Evolutionary conservation across 2,888 invertebrate genomes (phyloP).

Genomic region (Sabellastarte sp.): DNA sequence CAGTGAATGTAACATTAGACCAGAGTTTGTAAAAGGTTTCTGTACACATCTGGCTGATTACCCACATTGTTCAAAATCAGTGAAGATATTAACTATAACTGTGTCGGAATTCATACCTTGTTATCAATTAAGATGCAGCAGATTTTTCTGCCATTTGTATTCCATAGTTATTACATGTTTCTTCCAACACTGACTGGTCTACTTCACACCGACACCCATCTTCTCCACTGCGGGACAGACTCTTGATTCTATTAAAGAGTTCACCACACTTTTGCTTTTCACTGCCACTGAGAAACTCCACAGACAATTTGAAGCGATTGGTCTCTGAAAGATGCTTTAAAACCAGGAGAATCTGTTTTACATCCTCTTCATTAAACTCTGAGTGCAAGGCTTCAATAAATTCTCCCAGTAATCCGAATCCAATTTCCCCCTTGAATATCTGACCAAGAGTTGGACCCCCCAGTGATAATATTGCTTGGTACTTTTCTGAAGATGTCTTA

Average conservation of each 20-base stretch:
- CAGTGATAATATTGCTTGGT: not conserved
- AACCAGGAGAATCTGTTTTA: not conserved
- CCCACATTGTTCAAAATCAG: too few species aligned
- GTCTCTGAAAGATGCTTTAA: not conserved
- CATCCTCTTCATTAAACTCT: not conserved
- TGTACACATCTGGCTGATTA: too few species aligned
- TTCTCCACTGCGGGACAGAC: too few species aligned
- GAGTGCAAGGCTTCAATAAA: not conserved
- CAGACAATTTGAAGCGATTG: not conserved
- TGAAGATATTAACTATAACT: too few species aligned
- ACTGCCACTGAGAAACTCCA: not conserved
- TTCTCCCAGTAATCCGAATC: not conserved
- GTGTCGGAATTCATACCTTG: too few species aligned
- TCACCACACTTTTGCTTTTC: not conserved
- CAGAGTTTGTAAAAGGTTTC: too few species aligned
- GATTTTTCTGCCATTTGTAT: too few species aligned
- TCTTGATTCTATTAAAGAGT: not conserved
- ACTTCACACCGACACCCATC: too few species aligned
- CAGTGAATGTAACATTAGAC: too few species aligned
- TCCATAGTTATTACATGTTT: too few species aligned
- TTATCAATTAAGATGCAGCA: too few species aligned
- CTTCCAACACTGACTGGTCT: too few species aligned
- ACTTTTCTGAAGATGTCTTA: not conserved
- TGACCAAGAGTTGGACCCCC: not conserved
- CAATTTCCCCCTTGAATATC: not conserved